A percentile compares a stretch with the other conserved stretches of the same genome.
Evolutionary conservation across 2,888 invertebrate species (phyloP).

Genomic region (Toxonevra muliebris): DNA sequence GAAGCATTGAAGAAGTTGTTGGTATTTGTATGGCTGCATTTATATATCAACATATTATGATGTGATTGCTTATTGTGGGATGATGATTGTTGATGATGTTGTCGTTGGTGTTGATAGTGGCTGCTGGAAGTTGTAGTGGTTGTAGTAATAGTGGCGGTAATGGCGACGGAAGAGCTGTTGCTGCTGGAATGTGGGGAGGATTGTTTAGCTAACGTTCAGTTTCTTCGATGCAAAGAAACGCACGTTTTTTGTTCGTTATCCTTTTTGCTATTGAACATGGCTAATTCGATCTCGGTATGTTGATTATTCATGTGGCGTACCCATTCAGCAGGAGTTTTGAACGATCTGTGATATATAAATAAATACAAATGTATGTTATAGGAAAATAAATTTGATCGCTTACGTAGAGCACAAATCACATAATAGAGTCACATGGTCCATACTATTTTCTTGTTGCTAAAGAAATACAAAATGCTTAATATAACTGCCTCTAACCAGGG

Average conservation of each 20-base stretch:
- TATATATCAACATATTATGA: slow-evolving; percentile 33
- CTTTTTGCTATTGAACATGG: slow-evolving; percentile 67
- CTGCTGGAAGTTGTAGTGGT: slow-evolving; percentile 9
- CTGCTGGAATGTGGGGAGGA: slow-evolving; percentile 13
- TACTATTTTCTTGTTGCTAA: slow-evolving; percentile 69
- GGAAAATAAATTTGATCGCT: slow-evolving; percentile 43
- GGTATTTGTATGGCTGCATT: slow-evolving; percentile 30
- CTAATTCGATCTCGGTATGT: slow-evolving; percentile 83
- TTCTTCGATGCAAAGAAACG: slow-evolving; percentile 14
- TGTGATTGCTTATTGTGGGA: slow-evolving; percentile 29
- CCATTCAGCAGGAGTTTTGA: slow-evolving; percentile 86
- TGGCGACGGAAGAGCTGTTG: slow-evolving; percentile 19
- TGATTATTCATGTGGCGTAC: slow-evolving; percentile 86
- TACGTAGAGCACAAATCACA: slow-evolving; percentile 81
- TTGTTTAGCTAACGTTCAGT: slow-evolving; percentile 2
- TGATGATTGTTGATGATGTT: slow-evolving; percentile 32
- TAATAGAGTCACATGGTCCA: slow-evolving; percentile 76
- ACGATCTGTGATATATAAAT: slow-evolving; percentile 59
- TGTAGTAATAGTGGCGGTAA: slow-evolving; percentile 10
- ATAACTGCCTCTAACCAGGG: neutral
- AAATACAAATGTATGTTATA: slow-evolving; percentile 1
- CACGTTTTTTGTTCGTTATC: slow-evolving; percentile 51
- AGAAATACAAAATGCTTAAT: slow-evolving; percentile 20
- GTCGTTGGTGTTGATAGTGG: slow-evolving; percentile 30
- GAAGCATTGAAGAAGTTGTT: slow-evolving; percentile 15